Evolutionary conservation across 2,888 invertebrate genomes (phyloP).

Genomic region (Ennomos quercinarius): DNA sequence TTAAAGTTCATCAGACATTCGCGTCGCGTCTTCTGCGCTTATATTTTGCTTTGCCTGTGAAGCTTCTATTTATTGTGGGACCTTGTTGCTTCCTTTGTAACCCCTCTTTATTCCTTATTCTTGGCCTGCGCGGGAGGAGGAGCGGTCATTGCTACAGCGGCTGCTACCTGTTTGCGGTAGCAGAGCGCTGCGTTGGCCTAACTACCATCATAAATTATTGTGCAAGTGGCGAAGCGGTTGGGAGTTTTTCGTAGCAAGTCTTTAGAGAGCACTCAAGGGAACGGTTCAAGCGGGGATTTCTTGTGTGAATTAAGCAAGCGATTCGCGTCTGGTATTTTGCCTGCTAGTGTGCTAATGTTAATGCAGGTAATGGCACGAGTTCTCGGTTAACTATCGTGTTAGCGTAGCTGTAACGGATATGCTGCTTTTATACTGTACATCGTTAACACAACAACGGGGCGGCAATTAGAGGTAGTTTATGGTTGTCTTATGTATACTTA

Average conservation of each 20-base stretch:
- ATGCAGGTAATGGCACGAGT: conserved; percentile 47
- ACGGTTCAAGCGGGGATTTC: conserved; percentile 61
- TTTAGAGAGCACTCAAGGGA: conserved; percentile 67
- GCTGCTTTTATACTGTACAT: conserved; percentile 25
- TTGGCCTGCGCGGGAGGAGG: conserved; percentile 37
- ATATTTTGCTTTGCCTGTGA: conserved; percentile 58
- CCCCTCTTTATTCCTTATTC: conserved; percentile 43
- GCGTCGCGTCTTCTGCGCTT: conserved; percentile 60
- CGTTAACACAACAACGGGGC: conserved; percentile 18
- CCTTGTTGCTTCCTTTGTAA: conserved; percentile 47
- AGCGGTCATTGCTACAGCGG: conserved; percentile 43
- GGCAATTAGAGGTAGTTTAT: conserved; percentile 22
- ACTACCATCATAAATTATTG: conserved; percentile 69
- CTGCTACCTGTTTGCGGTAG: conserved; percentile 59
- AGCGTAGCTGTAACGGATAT: conserved; percentile 34
- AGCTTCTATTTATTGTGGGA: conserved; percentile 51
- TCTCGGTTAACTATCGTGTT: conserved; percentile 45
- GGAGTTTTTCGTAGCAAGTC: conserved; percentile 66
- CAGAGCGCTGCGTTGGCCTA: conserved; percentile 63
- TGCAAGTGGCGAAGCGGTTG: conserved; percentile 63
- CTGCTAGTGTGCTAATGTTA: conserved; percentile 52
- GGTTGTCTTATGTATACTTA: neutral
- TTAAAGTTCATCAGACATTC: conserved; percentile 72
- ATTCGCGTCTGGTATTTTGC: conserved; percentile 55
- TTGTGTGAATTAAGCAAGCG: conserved; percentile 65